phyloP scores from a whole-genome alignment of 2,888 invertebrate species.

The Clunio marinus region DNA sequence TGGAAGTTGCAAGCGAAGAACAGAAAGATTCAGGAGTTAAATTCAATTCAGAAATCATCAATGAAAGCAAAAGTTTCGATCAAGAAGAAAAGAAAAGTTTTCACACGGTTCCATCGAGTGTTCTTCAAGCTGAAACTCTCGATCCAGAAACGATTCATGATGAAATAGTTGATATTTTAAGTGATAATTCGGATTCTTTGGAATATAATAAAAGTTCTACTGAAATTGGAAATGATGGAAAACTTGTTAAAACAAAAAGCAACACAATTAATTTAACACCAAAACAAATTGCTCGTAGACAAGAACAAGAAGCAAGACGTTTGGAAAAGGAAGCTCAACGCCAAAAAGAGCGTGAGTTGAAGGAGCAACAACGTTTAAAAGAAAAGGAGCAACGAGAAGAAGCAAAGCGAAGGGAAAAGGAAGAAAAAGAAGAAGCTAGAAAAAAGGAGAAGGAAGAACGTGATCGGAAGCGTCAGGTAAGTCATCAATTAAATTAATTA shows the following conservation, averaged over 20 bases:
- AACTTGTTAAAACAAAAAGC: not conserved
- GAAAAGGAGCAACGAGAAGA: conserved; percentile 47
- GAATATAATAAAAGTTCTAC: not conserved
- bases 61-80: not conserved
- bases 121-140: too few species aligned
- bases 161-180: not conserved
- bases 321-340: conserved; percentile 49
- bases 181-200: not conserved
- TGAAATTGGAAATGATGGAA: not conserved
- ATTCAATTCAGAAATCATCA: too few species aligned
- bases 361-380: conserved; percentile 46
- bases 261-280: conserved; percentile 42
- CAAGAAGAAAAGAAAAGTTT: not conserved
- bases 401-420: conserved; percentile 46
- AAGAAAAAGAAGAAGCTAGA: conserved; percentile 42
- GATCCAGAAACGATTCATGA: conserved; percentile 8
- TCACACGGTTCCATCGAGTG: not conserved
- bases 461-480: conserved; percentile 7
- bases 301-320: conserved; percentile 52
- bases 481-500: not conserved
- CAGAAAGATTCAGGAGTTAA: too few species aligned
- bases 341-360: conserved; percentile 49
- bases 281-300: conserved; percentile 46
- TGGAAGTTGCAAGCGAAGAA: too few species aligned
- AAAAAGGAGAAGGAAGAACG: conserved; percentile 10